Evolutionary conservation across 2,888 invertebrate species (phyloP), one percentile per base, ranked within the genome.

Genomic region (Cheilosia scutellata): DNA sequence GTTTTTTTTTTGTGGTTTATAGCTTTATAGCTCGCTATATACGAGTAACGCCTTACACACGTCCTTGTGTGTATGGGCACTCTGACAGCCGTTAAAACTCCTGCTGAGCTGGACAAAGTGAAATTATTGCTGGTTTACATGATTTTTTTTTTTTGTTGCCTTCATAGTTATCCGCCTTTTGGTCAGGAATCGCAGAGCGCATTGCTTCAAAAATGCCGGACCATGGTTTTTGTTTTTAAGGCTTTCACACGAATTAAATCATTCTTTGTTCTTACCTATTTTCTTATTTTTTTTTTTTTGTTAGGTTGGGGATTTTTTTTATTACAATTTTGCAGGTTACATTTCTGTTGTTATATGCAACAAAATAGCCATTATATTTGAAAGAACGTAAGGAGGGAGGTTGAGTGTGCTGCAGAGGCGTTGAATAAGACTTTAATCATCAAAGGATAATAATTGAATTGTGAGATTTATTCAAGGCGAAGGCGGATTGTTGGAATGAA

Each of bases 51-150:
- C 84, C 86, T 79, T 71, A 47, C 40, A 60, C 47, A 60, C 62
- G 60, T 72, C 66, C 72, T 72, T 76, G 55, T 62, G 44, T 70
- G 68, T 57, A 55, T 53, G 78, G 49, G 37, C 53, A 57, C 49
- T 33, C 31, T 49, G 53, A 47, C 31, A 80, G 63, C 80, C 58
- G 86, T 86, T 77, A 72, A 82, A 82, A 77, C 65, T 86, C 62
- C 58, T 79, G 86, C 86, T 86, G 86, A 86, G 82, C 72, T 82
- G 76, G 82, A 76, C 82, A 86, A 86, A 82, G 86, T 86, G 76
- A 86, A 86, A 82, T 86, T 86, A 86, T 86, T 86, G 86, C 86
- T 86, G 76, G 86, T 77, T 86, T 86, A 86, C 86, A 86, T 77
- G 86, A 86, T 86, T 86, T 82, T 82, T 86, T 86, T 37, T 37